Base-by-base conservation (phyloP, 1,140 invertebrate genomes). In the Drosophila trapezifrons region DNA sequence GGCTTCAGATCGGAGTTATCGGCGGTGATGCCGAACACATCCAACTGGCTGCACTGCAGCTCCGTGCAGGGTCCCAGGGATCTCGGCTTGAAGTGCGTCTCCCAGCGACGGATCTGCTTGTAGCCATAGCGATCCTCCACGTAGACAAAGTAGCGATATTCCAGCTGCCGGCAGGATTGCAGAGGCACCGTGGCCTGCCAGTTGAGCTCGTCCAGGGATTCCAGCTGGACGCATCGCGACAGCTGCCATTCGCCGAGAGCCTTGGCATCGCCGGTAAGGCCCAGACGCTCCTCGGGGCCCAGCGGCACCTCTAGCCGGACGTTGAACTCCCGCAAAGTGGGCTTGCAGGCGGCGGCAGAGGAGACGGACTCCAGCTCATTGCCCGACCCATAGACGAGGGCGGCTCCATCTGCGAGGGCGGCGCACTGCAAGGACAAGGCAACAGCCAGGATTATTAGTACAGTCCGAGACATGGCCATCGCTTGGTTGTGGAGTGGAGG, bases 101-200 rank as follows among this genome's bases (percentile, higher is more conserved):
- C 96, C 96, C 96, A 97, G 80, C 93, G 93, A 20, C 95, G 93
- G 22, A 96, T 94, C 18, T 95, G 91, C 58, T 86, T 91, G 51
- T 82, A 66, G 8, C 87, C 90, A 0, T 65, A 57, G 4, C 72
- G 54, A 58, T 91, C 90, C 56, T 90, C 74, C 7, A 78, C 79
- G 76, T 94, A 95, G 42, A 96, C 93, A 79, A 96, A 95, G 91
- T 95, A 97, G 17, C 96, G 94, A 74, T 95, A 97, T 42, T 94
- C 92, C 15, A 96, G 91, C 60, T 94, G 93, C 29, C 89, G 81
- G 57, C 94, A 93, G 2, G 93, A 92, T 12, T 95, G 94, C 70
- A 96, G 66, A 22, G 91, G 75, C 3, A 93, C 80, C 4, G 80
- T 80, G 9, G 79, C 76, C 25, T 92, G 92, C 93, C 93, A 93